These are phyloP conservation scores for Lampris incognitus DNA, from an alignment of 2,113 vertebrate genomes.

Conservation along the genomic window DNA sequence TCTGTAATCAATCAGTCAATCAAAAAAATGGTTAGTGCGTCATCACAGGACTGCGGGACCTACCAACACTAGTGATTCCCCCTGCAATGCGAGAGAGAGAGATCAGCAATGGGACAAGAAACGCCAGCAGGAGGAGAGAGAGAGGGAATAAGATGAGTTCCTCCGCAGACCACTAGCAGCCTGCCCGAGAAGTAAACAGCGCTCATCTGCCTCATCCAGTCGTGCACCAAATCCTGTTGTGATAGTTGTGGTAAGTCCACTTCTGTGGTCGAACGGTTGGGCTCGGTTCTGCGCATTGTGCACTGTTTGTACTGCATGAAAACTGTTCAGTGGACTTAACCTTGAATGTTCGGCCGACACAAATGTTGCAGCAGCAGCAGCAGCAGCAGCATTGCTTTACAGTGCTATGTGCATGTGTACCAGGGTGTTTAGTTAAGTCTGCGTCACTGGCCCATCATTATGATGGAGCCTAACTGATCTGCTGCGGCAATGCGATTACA, in stretches of 20 bases:
- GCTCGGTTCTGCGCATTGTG: constrained; percentile 33
- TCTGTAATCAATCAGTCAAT: constrained; percentile 4
- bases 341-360: constrained; percentile 36
- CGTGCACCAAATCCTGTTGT: constrained; percentile 38
- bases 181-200: constrained; percentile 51
- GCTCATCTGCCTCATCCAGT: constrained; percentile 53
- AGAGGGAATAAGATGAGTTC: constrained; percentile 34
- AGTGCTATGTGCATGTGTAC: constrained; percentile 57
- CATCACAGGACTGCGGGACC: constrained; percentile 68
- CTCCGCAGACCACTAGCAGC: constrained; percentile 59
- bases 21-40: constrained; percentile 61
- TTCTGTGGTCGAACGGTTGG: constrained; percentile 41
- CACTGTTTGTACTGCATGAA: constrained; percentile 39
- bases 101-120: constrained; percentile 66
- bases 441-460: constrained; percentile 50
- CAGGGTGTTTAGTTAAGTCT: constrained; percentile 42
- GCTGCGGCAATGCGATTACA: constrained; percentile 28
- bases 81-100: constrained; percentile 71
- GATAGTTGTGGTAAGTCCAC: constrained; percentile 75
- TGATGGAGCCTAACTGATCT: constrained; percentile 23
- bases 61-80: constrained; percentile 56
- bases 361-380: constrained; percentile 33
- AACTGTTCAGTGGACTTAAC: constrained; percentile 51
- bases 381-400: constrained; percentile 46
- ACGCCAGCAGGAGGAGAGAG: constrained; percentile 28